Conservation (phyloP, 2,113 vertebrate species). For the human (Homo sapiens) region GRCh38 chr1:187123501-187124000, state of each 20-base stretch:
- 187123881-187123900: background rate
- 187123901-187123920: background rate
- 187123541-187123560: slow-evolving; percentile 6
- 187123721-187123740: background rate
- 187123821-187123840: background rate
- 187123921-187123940: rapidly evolving
- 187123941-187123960: background rate
- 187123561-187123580: slow-evolving; percentile 30
- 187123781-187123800: too few species aligned
- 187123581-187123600: background rate
- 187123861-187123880: background rate
- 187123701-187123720: background rate
- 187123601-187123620: slow-evolving; percentile 23
- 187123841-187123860: background rate
- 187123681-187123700: background rate
- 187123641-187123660: background rate
- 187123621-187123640: background rate
- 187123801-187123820: background rate
- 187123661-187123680: background rate
- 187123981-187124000: background rate
- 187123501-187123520: slow-evolving; percentile 2
- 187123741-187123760: background rate
- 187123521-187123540: slow-evolving; percentile 59
- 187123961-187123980: background rate
- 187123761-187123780: background rate